Conservation (phyloP, 1,140 invertebrate species). For the Pemphigus obesinymphae region DNA sequence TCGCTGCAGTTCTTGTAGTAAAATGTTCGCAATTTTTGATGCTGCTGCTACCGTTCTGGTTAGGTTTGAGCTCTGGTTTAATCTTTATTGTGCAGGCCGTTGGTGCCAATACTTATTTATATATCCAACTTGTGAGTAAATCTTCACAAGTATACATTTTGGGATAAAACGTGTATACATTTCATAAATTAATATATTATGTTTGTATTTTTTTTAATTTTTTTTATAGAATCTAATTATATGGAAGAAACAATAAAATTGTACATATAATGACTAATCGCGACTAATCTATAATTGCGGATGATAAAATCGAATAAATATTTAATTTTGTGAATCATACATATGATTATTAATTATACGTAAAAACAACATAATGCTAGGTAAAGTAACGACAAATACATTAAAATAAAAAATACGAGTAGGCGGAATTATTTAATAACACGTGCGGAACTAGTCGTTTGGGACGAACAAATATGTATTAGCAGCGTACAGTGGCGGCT, state of each 20-base stretch:
- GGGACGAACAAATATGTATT: background rate
- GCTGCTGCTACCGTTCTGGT: too few relatives aligned
- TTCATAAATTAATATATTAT: too few relatives aligned
- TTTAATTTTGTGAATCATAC: background rate
- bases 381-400: background rate
- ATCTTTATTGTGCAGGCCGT: too few relatives aligned
- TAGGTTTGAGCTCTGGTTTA: too few relatives aligned
- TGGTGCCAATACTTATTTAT: too few relatives aligned
- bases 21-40: too few relatives aligned
- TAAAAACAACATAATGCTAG: background rate
- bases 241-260: background rate
- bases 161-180: too few relatives aligned
- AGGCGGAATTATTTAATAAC: background rate
- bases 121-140: too few relatives aligned
- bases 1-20: too few relatives aligned
- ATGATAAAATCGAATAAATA: background rate
- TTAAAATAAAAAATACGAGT: background rate
- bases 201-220: too few relatives aligned
- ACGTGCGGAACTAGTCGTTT: background rate
- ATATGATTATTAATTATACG: background rate
- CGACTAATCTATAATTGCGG: background rate
- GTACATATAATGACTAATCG: background rate
- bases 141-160: too few relatives aligned
- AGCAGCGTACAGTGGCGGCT: too few relatives aligned
- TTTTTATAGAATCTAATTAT: background rate